These are phyloP conservation scores for Atrina japonica DNA, from an alignment of 2,888 invertebrate genomes.

Conservation along the genomic window DNA sequence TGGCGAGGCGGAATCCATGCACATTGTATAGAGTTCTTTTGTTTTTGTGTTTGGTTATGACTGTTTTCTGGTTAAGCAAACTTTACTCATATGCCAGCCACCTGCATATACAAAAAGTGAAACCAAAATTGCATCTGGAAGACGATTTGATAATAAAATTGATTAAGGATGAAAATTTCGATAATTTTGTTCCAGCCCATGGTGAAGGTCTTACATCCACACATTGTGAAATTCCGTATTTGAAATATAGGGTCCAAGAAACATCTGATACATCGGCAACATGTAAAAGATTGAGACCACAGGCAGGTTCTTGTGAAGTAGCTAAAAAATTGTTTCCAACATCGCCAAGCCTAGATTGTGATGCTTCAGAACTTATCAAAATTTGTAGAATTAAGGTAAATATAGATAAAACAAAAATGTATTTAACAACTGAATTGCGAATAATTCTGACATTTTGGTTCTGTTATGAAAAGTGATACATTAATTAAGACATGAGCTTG, in stretches of 20 bases:
- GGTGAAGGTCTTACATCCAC: no score
- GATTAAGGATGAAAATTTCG: neutral
- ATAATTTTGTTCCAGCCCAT: neutral
- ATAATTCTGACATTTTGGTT: no score
- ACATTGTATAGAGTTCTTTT: neutral
- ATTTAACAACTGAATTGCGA: no score
- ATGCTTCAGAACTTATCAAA: neutral
- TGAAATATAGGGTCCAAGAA: neutral
- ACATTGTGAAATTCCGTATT: constrained; percentile 11
- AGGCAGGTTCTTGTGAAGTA: constrained; percentile 19
- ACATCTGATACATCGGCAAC: neutral
- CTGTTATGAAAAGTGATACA: neutral
- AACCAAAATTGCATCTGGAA: neutral
- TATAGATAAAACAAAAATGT: no score
- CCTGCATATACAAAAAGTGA: neutral
- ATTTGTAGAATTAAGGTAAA: neutral
- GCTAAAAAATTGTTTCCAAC: constrained; percentile 20
- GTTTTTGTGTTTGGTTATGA: neutral
- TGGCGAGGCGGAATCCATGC: neutral
- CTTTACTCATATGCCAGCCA: neutral
- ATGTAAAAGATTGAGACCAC: constrained; percentile 17
- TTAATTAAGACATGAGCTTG: neutral
- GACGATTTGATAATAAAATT: neutral
- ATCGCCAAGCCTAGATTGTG: neutral
- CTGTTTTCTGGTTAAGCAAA: neutral